Evolutionary conservation across 2,113 vertebrate species (phyloP).

Genomic region (Thryonomys swinderianus): DNA sequence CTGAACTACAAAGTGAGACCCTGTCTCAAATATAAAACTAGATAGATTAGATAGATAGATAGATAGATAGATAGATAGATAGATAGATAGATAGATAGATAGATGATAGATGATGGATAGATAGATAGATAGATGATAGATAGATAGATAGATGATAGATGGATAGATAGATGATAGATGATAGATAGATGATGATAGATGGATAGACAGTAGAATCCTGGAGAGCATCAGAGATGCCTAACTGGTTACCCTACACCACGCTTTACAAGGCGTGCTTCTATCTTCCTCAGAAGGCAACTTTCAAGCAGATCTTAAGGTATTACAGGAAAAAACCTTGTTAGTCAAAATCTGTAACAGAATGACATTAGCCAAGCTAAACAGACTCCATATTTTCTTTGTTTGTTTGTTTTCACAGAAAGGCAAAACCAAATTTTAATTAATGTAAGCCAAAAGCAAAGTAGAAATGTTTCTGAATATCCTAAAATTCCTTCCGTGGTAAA

Average conservation of each 20-base stretch:
- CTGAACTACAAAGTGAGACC: no score
- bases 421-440: not conserved
- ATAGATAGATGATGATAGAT: no score
- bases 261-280: not conserved
- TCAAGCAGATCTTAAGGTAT: not conserved
- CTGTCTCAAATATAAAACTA: no score
- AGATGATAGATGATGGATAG: no score
- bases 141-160: no score
- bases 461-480: not conserved
- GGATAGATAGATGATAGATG: no score
- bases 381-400: not conserved
- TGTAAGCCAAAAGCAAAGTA: not conserved
- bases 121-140: no score
- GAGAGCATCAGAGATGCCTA: not conserved
- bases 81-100: no score
- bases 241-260: not conserved
- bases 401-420: not conserved
- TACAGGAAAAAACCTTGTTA: not conserved
- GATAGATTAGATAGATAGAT: no score
- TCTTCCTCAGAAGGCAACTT: not conserved
- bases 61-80: no score
- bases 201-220: not conserved
- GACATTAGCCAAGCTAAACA: not conserved
- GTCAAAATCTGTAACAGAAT: not conserved
- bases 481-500: not conserved